phyloP scores from a whole-genome alignment of 2,113 vertebrate species.

The Perccottus glenii region DNA sequence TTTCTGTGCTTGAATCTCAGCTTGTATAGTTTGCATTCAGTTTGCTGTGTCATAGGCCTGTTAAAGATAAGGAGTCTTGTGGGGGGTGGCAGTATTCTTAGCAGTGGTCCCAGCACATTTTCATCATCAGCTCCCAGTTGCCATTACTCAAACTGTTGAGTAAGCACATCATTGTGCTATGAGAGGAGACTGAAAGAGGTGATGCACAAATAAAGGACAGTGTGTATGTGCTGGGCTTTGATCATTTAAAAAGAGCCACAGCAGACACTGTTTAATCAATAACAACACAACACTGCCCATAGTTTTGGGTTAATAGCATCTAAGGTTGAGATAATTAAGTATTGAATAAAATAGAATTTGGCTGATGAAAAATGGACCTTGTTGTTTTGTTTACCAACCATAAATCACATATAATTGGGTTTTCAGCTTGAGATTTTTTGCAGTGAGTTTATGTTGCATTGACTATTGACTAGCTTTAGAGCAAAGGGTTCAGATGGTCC shows the following conservation, averaged over 20 bases:
- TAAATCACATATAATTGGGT: slow-evolving; percentile 6
- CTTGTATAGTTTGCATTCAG: slow-evolving; percentile 18
- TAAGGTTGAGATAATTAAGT: slow-evolving; percentile 36
- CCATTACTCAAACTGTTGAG: slow-evolving; percentile 45
- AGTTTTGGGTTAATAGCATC: slow-evolving; percentile 33
- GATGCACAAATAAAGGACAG: slow-evolving; percentile 7
- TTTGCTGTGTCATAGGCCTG: slow-evolving; percentile 22
- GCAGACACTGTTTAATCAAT: slow-evolving; percentile 39
- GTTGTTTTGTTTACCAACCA: slow-evolving; percentile 2
- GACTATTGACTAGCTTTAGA: background rate
- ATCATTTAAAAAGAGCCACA: slow-evolving; percentile 43
- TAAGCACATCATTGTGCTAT: slow-evolving; percentile 20
- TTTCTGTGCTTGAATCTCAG: slow-evolving; percentile 1
- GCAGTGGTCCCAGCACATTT: slow-evolving; percentile 24
- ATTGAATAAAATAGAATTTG: slow-evolving; percentile 4
- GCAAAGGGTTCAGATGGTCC: no score
- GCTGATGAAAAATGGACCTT: background rate
- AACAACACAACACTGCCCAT: slow-evolving; percentile 20
- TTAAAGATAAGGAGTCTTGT: slow-evolving; percentile 25
- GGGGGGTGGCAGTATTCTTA: slow-evolving; percentile 12
- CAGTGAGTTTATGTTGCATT: background rate
- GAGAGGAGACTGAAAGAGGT: slow-evolving; percentile 10
- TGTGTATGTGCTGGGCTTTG: slow-evolving; percentile 38
- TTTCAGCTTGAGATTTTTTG: background rate
- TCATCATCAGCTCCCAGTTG: slow-evolving; percentile 35